Evolutionary conservation across 2,888 invertebrate genomes (phyloP), one percentile per base, ranked within the genome.

Genomic region (Matsumyia berberina): DNA sequence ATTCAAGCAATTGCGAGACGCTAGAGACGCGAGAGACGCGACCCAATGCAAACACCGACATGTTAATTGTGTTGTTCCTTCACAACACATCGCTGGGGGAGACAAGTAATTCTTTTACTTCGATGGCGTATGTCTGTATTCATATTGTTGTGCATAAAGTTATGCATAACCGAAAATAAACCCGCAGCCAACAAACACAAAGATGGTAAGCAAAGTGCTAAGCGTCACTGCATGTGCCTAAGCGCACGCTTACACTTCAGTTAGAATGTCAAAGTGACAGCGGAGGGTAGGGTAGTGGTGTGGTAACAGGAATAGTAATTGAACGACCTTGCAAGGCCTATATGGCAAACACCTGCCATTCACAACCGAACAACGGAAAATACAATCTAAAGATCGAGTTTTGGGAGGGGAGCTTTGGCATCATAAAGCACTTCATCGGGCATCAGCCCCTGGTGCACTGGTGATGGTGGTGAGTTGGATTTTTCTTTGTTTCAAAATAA

Each of bases 281-380:
- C 37, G 15, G 1, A 5, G 11, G 11, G 55, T 11, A 29, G 62
- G 11, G 44, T 9, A 29, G 37, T 4, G 35, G 31, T 62, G 53
- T 53, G 19, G 29, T 60, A 60, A 60, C 33, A 70, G 70, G 33
- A 66, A 35, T 29, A 42, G 37, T 9, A 80, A 64, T 57, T 29
- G 19, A 77, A 77, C 77, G 82, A 82, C 82, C 82, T 82, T 82
- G 82, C 82, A 82, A 82, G 82, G 82, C 77, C 76, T 82, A 66
- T 55, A 49, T 15, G 37, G 69, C 37, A 81, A 74, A 76, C 76
- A 81, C 81, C 81, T 76, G 76, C 74, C 60, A 69, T 67, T 80
- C 49, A 51, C 9, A 58, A 11, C n/a, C 44, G 15, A 46, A 49
- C 53, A 35, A 51, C 24, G 24, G 24, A 74, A 62, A 55, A 57